Percentiles rank a stretch among this genome's conserved stretches.
phyloP scores from a whole-genome alignment of 2,797 vertebrate genomes.

The Mormyrus proboscirostris region DNA sequence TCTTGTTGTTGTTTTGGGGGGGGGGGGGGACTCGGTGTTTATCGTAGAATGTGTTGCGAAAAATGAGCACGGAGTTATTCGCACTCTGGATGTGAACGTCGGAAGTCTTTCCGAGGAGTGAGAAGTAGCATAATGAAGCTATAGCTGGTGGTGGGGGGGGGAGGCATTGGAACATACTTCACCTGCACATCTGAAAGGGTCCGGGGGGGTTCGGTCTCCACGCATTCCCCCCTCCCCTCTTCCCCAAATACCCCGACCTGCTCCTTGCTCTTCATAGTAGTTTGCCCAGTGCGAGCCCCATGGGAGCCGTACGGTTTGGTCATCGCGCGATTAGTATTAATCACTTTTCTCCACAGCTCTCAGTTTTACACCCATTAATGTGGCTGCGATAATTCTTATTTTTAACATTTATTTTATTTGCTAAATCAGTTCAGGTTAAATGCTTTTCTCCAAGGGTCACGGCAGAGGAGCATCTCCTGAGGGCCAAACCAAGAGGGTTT shows the following conservation, averaged over 20 bases:
- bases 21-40: constrained; percentile 43
- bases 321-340: background rate
- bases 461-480: background rate
- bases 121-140: constrained; percentile 39
- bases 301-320: background rate
- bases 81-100: constrained; percentile 51
- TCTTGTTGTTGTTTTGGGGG: background rate
- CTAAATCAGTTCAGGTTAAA: background rate
- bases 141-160: constrained; percentile 17
- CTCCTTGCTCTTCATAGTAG: background rate
- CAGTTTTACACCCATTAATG: background rate
- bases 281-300: background rate
- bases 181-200: background rate
- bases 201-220: background rate
- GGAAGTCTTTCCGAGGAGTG: constrained; percentile 56
- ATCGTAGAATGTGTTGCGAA: constrained; percentile 65
- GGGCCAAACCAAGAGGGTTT: background rate
- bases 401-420: background rate
- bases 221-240: background rate
- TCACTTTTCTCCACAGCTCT: background rate
- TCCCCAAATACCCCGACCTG: background rate
- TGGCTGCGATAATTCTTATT: background rate
- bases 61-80: constrained; percentile 69
- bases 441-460: background rate
- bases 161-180: background rate